These are phyloP conservation scores for Trichechus manatus DNA, from an alignment of 2,113 vertebrate species.

Conservation along the genomic window DNA sequence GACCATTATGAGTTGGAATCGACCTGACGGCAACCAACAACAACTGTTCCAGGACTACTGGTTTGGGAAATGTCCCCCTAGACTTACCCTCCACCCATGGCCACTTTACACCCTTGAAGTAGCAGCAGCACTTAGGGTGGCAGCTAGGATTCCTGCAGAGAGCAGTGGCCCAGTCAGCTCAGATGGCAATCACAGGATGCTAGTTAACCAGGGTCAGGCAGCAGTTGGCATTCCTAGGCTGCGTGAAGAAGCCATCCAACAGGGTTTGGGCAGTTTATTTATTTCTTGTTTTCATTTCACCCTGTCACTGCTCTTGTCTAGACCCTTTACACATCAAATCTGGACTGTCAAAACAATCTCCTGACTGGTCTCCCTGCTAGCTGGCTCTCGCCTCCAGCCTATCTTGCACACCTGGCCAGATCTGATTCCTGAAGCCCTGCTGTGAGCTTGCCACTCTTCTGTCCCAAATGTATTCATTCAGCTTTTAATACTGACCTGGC, in stretches of 20 bases:
- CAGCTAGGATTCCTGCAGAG: slow-evolving; percentile 14
- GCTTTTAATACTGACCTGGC: neutral
- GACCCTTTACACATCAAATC: slow-evolving; percentile 34
- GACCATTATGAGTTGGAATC: neutral
- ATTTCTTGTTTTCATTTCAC: slow-evolving; percentile 67
- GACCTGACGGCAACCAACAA: neutral
- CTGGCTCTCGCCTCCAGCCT: slow-evolving; percentile 21
- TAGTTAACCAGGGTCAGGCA: slow-evolving; percentile 52
- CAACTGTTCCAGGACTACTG: neutral
- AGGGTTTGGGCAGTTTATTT: slow-evolving; percentile 57
- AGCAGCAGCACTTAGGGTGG: neutral
- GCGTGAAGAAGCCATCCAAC: slow-evolving; percentile 15
- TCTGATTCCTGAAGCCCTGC: slow-evolving; percentile 21
- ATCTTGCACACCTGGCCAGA: slow-evolving; percentile 36
- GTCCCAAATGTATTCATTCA: slow-evolving; percentile 22
- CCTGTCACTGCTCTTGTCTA: slow-evolving; percentile 47
- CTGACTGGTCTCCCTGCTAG: slow-evolving; percentile 48
- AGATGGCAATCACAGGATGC: neutral
- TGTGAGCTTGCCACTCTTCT: neutral
- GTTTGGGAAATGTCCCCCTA: neutral
- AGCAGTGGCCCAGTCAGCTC: slow-evolving; percentile 8
- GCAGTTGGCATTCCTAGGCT: neutral
- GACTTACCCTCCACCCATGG: neutral
- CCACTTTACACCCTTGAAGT: neutral
- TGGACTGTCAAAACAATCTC: slow-evolving; percentile 68